These are phyloP conservation scores for Xiphorhynchus elegans DNA, from an alignment of 2,113 vertebrate species.

Conservation along the genomic window DNA sequence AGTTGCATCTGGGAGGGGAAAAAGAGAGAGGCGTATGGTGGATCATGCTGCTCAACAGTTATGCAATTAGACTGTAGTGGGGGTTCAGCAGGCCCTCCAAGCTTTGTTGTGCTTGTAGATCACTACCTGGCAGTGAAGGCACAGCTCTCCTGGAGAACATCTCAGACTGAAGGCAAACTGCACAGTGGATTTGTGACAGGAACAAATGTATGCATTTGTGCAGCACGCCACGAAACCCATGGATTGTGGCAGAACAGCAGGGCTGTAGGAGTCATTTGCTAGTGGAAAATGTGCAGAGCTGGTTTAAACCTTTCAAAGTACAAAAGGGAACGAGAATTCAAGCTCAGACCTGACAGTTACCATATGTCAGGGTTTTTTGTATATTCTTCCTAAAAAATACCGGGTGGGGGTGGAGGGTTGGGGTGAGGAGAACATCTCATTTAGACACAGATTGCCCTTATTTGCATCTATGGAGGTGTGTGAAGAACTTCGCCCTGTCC, in stretches of 20 bases:
- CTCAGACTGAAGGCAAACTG: neutral
- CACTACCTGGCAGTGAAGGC: neutral
- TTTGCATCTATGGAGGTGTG: neutral
- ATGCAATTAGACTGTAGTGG: neutral
- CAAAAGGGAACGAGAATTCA: slow-evolving; percentile 31
- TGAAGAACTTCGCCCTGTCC: neutral
- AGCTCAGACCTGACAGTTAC: slow-evolving; percentile 9
- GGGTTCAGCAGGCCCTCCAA: neutral
- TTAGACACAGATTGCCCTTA: neutral
- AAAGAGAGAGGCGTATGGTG: neutral
- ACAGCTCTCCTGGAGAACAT: neutral
- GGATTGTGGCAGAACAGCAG: neutral
- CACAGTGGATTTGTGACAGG: slow-evolving; percentile 4
- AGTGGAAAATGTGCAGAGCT: slow-evolving; percentile 19
- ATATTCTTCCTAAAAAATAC: neutral
- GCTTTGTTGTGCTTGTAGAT: neutral
- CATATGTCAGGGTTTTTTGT: neutral
- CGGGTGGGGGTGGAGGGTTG: accelerated
- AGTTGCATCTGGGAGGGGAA: neutral
- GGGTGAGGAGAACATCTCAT: neutral
- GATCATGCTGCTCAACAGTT: neutral
- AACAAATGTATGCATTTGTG: slow-evolving; percentile 21
- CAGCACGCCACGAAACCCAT: neutral
- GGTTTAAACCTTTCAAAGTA: slow-evolving; percentile 37
- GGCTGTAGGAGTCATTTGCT: slow-evolving; percentile 36